These are phyloP conservation scores for Cistogaster globosa DNA, from an alignment of 2,888 invertebrate genomes.

Conservation along the genomic window DNA sequence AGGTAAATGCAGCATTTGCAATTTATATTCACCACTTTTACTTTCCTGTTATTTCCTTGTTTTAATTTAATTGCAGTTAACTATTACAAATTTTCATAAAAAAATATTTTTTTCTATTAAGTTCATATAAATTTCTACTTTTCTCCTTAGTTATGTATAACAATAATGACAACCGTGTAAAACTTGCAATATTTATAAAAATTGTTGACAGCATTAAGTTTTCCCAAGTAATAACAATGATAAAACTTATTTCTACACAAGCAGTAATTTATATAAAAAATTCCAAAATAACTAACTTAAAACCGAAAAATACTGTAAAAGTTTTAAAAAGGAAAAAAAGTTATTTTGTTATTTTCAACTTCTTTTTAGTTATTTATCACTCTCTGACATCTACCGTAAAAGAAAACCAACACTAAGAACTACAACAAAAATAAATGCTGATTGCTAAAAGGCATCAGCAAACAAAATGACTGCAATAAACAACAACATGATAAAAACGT, in stretches of 20 bases:
- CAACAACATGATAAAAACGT: slow-evolving; percentile 68
- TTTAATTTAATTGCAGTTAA: too few species aligned
- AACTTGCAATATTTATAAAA: slow-evolving; percentile 3
- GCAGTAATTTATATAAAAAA: slow-evolving; percentile 3
- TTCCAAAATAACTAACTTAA: background rate
- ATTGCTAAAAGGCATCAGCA: slow-evolving; percentile 66
- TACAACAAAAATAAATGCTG: slow-evolving; percentile 53
- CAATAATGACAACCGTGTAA: background rate
- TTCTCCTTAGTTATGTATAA: slow-evolving; percentile 55
- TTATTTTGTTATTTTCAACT: slow-evolving; percentile 52
- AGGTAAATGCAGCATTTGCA: too few species aligned
- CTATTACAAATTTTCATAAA: too few species aligned
- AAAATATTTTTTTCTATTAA: background rate
- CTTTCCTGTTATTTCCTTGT: too few species aligned
- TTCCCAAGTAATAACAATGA: too few species aligned
- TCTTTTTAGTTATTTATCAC: slow-evolving; percentile 63
- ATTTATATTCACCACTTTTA: too few species aligned
- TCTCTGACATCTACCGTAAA: slow-evolving; percentile 64
- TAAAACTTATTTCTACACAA: background rate
- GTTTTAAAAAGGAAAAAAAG: slow-evolving; percentile 25
- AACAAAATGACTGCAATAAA: slow-evolving; percentile 64
- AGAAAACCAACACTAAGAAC: slow-evolving; percentile 34
- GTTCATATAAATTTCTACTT: background rate
- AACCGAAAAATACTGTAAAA: slow-evolving; percentile 19
- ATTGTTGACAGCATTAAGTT: slow-evolving; percentile 31